A percentile compares a stretch with the other conserved stretches of the same genome.
Evolutionary conservation across 2,113 vertebrate genomes (phyloP).

Genomic region (Mohoua ochrocephala): DNA sequence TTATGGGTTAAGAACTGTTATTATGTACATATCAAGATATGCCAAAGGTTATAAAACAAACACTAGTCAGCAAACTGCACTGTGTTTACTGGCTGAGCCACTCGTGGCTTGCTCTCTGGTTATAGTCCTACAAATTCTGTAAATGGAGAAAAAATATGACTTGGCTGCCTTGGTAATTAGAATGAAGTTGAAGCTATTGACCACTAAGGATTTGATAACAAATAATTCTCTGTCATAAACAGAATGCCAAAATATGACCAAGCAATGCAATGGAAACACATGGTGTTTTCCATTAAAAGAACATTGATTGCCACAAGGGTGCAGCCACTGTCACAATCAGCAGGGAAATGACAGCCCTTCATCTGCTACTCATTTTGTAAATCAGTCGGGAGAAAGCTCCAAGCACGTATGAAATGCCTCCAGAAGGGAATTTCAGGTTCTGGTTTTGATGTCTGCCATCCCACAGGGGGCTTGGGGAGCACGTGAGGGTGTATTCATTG

Average conservation of each 20-base stretch:
- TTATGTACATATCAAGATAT: conserved; percentile 70
- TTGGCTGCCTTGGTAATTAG: conserved; percentile 46
- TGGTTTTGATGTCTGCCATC: neutral
- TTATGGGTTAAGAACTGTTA: conserved; percentile 72
- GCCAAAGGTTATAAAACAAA: conserved; percentile 71
- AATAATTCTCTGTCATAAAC: conserved; percentile 28
- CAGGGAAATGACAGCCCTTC: neutral
- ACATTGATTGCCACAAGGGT: neutral
- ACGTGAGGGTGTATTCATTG: neutral
- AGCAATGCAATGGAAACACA: neutral
- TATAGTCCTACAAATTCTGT: conserved; percentile 44
- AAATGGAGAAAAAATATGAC: conserved; percentile 22
- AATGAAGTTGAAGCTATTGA: conserved; percentile 30
- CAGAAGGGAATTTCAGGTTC: neutral
- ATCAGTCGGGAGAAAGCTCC: neutral
- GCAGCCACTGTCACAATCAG: neutral
- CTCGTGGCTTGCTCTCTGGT: conserved; percentile 48
- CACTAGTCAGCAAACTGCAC: conserved; percentile 59
- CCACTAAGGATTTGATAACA: conserved; percentile 21
- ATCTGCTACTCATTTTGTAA: conserved; percentile 10
- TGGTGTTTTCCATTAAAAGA: neutral
- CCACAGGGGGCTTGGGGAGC: neutral
- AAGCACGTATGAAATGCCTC: neutral
- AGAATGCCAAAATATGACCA: neutral
- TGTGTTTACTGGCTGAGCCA: conserved; percentile 42